Percentiles rank a stretch among this genome's conserved stretches.
Conservation (phyloP, 2,797 vertebrate genomes). For the Neoniphon sammara region DNA sequence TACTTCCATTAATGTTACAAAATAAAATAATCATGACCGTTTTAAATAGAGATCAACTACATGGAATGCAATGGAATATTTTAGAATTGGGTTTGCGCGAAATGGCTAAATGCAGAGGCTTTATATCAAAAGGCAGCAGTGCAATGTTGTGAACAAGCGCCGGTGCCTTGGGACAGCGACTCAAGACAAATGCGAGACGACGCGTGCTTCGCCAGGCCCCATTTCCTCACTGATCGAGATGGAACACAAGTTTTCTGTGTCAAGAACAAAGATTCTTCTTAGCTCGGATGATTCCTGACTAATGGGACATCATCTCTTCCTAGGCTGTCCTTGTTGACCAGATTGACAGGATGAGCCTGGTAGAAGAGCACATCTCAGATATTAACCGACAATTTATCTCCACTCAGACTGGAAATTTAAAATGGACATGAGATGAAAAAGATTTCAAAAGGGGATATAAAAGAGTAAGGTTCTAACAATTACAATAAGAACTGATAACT, state of each 20-base stretch:
- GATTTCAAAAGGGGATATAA: conserved; percentile 22
- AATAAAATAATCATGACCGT: conserved; percentile 97
- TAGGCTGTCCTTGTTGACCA: conserved; percentile 52
- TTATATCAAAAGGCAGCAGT: conserved; percentile 72
- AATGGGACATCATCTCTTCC: conserved; percentile 68
- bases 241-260: conserved; percentile 81
- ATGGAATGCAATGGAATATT: conserved; percentile 81
- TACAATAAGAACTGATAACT: conserved; percentile 62
- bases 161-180: conserved; percentile 60
- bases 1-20: conserved; percentile 92
- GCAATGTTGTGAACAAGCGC: conserved; percentile 66
- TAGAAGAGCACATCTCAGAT: conserved; percentile 49
- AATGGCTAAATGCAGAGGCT: conserved; percentile 76
- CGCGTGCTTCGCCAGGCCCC: conserved; percentile 67
- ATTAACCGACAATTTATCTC: conserved; percentile 32
- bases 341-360: conserved; percentile 60
- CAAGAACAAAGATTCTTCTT: conserved; percentile 78
- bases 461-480: conserved; percentile 29
- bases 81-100: conserved; percentile 78
- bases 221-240: conserved; percentile 76
- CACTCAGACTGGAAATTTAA: conserved; percentile 13
- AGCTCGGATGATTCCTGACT: conserved; percentile 72
- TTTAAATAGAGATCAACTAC: conserved; percentile 87
- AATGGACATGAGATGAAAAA: background rate
- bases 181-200: conserved; percentile 78